Conservation (phyloP, 2,888 invertebrate genomes). For the Amorpha juglandis region DNA sequence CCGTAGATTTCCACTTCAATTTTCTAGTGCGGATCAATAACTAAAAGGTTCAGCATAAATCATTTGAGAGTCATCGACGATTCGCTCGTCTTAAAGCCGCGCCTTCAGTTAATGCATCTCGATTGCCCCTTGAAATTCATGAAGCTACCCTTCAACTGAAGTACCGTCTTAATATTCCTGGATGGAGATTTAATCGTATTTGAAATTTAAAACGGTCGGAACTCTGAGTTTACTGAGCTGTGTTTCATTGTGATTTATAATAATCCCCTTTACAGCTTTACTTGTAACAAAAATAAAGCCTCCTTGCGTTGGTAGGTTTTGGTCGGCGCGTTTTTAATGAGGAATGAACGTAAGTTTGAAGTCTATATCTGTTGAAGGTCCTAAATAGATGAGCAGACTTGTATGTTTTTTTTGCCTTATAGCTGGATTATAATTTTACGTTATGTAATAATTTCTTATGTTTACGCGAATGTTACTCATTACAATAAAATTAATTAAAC, state of each 20-base stretch:
- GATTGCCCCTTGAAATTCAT: slow-evolving; percentile 62
- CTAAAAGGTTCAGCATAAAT: slow-evolving; percentile 59
- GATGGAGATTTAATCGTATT: slow-evolving; percentile 39
- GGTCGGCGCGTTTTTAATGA: too few species aligned
- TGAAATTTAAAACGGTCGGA: slow-evolving; percentile 34
- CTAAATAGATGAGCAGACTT: background rate
- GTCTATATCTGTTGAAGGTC: too few species aligned
- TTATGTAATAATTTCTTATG: too few species aligned
- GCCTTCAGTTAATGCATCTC: slow-evolving; percentile 60
- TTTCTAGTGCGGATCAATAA: slow-evolving; percentile 38
- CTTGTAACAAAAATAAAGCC: background rate
- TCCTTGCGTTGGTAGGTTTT: too few species aligned
- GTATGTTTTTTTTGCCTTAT: too few species aligned
- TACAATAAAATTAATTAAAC: too few species aligned
- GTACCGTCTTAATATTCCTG: slow-evolving; percentile 49
- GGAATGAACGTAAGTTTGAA: too few species aligned
- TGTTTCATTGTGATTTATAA: slow-evolving; percentile 26
- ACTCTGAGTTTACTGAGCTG: slow-evolving; percentile 16
- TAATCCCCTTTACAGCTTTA: slow-evolving; percentile 10
- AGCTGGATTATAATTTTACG: too few species aligned
- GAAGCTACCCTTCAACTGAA: slow-evolving; percentile 41
- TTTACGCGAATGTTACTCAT: too few species aligned
- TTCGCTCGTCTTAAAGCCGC: slow-evolving; percentile 39
- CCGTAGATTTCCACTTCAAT: slow-evolving; percentile 19
- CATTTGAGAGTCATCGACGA: slow-evolving; percentile 47